Percentiles rank a stretch among this genome's conserved stretches.
These are phyloP conservation scores for Piprites chloris DNA, from an alignment of 2,113 vertebrate genomes.

Conservation along the genomic window DNA sequence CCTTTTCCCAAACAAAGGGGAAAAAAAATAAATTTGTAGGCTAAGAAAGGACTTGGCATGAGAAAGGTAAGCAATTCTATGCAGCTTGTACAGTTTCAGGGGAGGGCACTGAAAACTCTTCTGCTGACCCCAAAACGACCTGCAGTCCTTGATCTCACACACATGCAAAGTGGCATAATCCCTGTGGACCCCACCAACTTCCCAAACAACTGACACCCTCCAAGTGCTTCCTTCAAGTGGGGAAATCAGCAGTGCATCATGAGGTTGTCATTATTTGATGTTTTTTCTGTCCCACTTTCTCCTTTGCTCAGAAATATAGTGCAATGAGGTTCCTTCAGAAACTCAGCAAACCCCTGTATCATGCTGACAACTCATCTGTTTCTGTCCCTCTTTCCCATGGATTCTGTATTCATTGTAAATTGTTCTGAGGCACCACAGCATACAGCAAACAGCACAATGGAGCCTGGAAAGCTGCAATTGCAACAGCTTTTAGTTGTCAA, in stretches of 20 bases:
- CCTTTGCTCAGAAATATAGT: not conserved
- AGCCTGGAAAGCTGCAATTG: slow-evolving; percentile 13
- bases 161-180: not conserved
- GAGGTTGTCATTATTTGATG: not conserved
- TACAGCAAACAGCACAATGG: not conserved
- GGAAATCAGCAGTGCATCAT: not conserved
- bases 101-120: not conserved
- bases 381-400: not conserved
- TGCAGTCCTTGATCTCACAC: not conserved
- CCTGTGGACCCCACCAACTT: rapidly evolving
- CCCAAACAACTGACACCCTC: not conserved
- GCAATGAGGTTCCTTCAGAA: not conserved
- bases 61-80: not conserved
- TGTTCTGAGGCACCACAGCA: not conserved
- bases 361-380: not conserved
- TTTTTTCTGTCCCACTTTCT: not conserved
- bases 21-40: not conserved
- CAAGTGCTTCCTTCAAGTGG: not conserved
- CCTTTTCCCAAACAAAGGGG: not conserved
- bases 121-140: not conserved
- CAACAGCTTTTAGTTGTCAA: slow-evolving; percentile 30
- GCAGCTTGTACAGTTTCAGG: not conserved
- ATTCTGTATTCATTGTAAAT: slow-evolving; percentile 6
- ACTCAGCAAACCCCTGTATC: not conserved
- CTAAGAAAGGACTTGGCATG: not conserved